These are phyloP conservation scores for Pipistrellus kuhlii DNA, from an alignment of 2,797 vertebrate genomes.

Conservation along the genomic window DNA sequence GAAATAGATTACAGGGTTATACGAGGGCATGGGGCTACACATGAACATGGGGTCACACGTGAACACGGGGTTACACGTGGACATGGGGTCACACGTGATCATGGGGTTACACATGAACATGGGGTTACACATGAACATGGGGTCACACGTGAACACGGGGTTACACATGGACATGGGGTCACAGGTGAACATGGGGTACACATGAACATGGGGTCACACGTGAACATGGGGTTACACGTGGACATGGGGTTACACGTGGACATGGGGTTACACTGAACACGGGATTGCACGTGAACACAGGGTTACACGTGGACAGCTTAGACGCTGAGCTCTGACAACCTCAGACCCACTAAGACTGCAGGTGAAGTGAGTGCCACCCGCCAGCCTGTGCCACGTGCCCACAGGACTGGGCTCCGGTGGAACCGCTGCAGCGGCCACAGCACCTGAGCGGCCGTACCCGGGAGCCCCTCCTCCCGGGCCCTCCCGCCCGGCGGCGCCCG, in stretches of 20 bases:
- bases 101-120: background rate
- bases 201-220: background rate
- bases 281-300: too few species aligned
- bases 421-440: too few species aligned
- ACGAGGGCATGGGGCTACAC: background rate
- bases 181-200: background rate
- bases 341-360: background rate
- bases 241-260: background rate
- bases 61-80: too few species aligned
- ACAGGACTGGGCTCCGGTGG: background rate
- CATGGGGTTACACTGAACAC: too few species aligned
- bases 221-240: too few species aligned
- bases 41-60: background rate
- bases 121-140: too few species aligned
- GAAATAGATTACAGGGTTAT: background rate
- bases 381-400: background rate
- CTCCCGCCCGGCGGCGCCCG: too few species aligned
- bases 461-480: background rate
- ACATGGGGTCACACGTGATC: too few species aligned
- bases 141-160: too few species aligned
- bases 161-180: too few species aligned
- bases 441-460: too few species aligned
- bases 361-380: background rate
- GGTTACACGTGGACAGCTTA: too few species aligned
- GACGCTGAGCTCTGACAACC: background rate